Percentiles rank a stretch among this genome's conserved stretches.
phyloP scores from a whole-genome alignment of 2,888 invertebrate species.

The Scaptomyza parva region DNA sequence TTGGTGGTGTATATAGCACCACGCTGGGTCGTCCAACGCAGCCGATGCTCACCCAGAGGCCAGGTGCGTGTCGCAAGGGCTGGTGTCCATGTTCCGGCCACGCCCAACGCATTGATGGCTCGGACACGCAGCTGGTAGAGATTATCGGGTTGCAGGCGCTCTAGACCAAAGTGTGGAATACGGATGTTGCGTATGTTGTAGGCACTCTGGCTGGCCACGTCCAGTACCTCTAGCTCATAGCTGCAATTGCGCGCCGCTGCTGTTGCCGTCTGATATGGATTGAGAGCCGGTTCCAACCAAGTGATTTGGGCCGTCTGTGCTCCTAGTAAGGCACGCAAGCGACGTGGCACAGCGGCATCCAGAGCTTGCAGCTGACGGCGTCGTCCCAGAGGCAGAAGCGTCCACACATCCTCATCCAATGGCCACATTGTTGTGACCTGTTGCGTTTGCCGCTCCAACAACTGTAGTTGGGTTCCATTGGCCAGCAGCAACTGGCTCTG shows the following conservation, averaged over 20 bases:
- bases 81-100: slow-evolving; percentile 65
- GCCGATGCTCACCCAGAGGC: slow-evolving; percentile 71
- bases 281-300: slow-evolving; percentile 92
- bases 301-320: slow-evolving; percentile 90
- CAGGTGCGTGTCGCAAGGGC: slow-evolving; percentile 70
- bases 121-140: slow-evolving; percentile 91
- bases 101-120: slow-evolving; percentile 86
- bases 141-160: slow-evolving; percentile 90
- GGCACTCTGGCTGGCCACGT: slow-evolving; percentile 81
- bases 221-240: slow-evolving; percentile 83
- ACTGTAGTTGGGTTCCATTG: slow-evolving; percentile 54
- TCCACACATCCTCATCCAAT: slow-evolving; percentile 50
- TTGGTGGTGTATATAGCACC: slow-evolving; percentile 93
- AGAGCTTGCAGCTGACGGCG: slow-evolving; percentile 89
- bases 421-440: slow-evolving; percentile 37
- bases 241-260: slow-evolving; percentile 86
- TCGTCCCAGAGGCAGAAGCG: slow-evolving; percentile 40
- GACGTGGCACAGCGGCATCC: slow-evolving; percentile 91
- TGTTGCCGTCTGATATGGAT: slow-evolving; percentile 85
- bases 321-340: slow-evolving; percentile 93
- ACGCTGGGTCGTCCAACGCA: slow-evolving; percentile 87
- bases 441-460: slow-evolving; percentile 41
- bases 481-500: slow-evolving; percentile 47
- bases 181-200: slow-evolving; percentile 84
- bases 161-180: slow-evolving; percentile 88